phyloP scores from a whole-genome alignment of 1,140 invertebrate species.

The Asbolus verrucosus region DNA sequence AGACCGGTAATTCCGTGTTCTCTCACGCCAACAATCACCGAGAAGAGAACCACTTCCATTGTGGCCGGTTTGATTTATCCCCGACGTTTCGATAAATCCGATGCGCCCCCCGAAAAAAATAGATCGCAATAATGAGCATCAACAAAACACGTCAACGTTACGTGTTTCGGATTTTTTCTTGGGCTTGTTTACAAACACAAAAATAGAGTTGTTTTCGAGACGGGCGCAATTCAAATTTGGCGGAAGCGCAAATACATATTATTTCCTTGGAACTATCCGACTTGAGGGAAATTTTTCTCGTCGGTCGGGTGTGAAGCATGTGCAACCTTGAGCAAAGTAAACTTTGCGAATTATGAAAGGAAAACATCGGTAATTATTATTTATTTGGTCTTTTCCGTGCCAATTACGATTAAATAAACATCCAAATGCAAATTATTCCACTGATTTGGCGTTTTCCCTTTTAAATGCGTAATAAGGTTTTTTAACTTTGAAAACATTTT shows the following conservation, averaged over 20 bases:
- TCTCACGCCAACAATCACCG: slow-evolving; percentile 22
- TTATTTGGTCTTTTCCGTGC: slow-evolving; percentile 17
- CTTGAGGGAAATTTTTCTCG: no score
- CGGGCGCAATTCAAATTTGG: not conserved
- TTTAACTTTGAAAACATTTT: no score
- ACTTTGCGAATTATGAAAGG: not conserved
- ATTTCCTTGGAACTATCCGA: no score
- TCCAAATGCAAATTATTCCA: slow-evolving; percentile 2
- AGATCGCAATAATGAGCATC: slow-evolving; percentile 16
- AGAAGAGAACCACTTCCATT: slow-evolving; percentile 18
- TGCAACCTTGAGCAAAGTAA: no score
- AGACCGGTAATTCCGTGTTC: slow-evolving; percentile 5
- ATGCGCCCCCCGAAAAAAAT: no score
- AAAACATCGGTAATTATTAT: slow-evolving; percentile 22
- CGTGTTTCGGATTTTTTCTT: slow-evolving; percentile 21
- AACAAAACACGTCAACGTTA: slow-evolving; percentile 20
- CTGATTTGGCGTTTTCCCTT: not conserved
- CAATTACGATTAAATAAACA: slow-evolving; percentile 19
- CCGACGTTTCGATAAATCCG: slow-evolving; percentile 22
- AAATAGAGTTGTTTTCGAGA: slow-evolving; percentile 16
- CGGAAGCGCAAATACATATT: not conserved
- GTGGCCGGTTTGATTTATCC: slow-evolving; percentile 28
- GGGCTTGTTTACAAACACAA: slow-evolving; percentile 24
- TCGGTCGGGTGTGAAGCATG: no score
- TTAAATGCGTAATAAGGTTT: no score